Evolutionary conservation across 1,140 invertebrate species (phyloP), one percentile per base, ranked within the genome.

Genomic region (Sycophila sp.): DNA sequence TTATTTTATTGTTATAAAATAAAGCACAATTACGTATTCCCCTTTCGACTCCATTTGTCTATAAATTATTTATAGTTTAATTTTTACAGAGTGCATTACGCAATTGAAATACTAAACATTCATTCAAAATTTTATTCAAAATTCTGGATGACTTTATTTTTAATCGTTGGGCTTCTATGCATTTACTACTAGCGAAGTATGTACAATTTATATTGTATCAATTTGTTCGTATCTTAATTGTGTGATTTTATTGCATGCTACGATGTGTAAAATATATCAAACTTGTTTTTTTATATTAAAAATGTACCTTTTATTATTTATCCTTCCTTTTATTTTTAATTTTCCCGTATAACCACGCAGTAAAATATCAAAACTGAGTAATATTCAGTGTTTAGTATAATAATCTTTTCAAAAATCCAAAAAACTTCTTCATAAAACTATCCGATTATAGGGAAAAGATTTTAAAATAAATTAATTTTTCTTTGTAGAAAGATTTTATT

Each of bases 101-200:
- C 28, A 36, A n/a, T 56, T 30, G 53, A 36, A 17, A 56, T 8
- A 32, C 17, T 36, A 10, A 56, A 47, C 17, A 47, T 10, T 22
- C 42, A 22, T 47, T 47, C 17, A 47, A 47, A 47, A 22, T 47
- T n/a, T n/a, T n/a, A n/a, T n/a, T n/a, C 17, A 47, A 11, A 47
- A 2, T 10, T 15, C n/a, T 47, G 6, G 2, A 47, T 22, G 19
- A 22, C 24, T 45, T 47, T 47, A 47, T 36, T 32, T 56, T 26
- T 2, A 56, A n/a, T n/a, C n/a, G n/a, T n/a, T 32, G 22, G 10
- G 51, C 32, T 47, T 45, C 19, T 28, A 28, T 65, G 24, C 49
- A 55, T 53, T 68, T 56, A 65, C 38, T 68, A 42, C 36, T 53
- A 5, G 63, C 49, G 26, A 65, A 63, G 58, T n/a, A n/a, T n/a